Evolutionary conservation across 2,888 invertebrate species (phyloP), one percentile per base, ranked within the genome.

Genomic region (Rhimphoctona megacephalus): DNA sequence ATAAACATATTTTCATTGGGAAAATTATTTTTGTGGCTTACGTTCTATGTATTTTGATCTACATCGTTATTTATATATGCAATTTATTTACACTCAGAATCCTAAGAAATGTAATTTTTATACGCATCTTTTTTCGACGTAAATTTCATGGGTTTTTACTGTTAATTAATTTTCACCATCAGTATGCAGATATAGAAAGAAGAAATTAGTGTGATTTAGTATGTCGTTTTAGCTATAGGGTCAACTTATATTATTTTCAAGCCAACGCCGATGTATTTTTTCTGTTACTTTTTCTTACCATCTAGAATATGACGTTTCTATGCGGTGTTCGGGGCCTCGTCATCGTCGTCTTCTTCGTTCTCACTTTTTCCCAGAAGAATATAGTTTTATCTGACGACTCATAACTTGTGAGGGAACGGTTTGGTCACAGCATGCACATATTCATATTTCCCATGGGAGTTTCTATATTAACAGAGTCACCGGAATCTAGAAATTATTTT

Each of bases 361-460:
- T 88, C 85, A 69, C 81, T 66, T 86, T 87, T 89, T 89, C 86
- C 70, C 54, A 67, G 88, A 90, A 90, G 85, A 85, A 85, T 88
- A 83, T 87, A 83, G 84, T 86, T 84, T 88, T 87, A 88, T 88
- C 88, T 87, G 83, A 81, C 72, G 84, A 81, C 67, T 86, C 86
- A 83, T 73, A 66, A 80, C 64, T 79, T 67, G 73, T 81, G 74
- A 57, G 76, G 80, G 89, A 85, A 85, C 82, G 85, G 87, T 83
- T 87, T 88, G 86, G 88, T 88, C 87, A 81, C 69, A 85, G 78
- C 64, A 43, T 81, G 78, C 30, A 77, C 54, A 57, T 43, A 66
- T 36, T 66, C 19, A 54, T 43, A 54, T 36, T 39, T 19, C 7
- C 14, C 8, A 61, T 30, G 30, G 6, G 30, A 6, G 30, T 17